These are phyloP conservation scores for Amphiprion percula DNA, from an alignment of 2,113 vertebrate genomes.

Conservation along the genomic window DNA sequence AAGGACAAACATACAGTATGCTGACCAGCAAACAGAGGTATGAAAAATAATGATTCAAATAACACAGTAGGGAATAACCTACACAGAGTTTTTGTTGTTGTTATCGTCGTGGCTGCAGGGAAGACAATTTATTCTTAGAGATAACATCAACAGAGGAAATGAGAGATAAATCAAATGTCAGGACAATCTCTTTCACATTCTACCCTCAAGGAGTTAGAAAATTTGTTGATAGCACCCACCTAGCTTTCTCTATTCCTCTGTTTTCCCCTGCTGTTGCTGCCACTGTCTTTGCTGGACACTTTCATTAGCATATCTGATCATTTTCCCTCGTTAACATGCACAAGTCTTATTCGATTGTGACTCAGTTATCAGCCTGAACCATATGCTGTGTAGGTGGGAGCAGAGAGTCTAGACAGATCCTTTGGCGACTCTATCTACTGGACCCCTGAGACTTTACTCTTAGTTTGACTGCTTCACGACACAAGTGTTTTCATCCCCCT, in stretches of 20 bases:
- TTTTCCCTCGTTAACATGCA: slow-evolving; percentile 48
- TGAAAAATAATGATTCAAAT: slow-evolving; percentile 30
- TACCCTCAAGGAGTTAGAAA: background rate
- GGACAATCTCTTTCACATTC: slow-evolving; percentile 13
- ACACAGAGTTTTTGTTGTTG: background rate
- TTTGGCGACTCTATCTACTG: slow-evolving; percentile 44
- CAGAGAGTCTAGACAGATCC: slow-evolving; percentile 42
- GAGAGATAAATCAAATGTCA: slow-evolving; percentile 42
- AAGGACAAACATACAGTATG: slow-evolving; percentile 29
- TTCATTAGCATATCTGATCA: slow-evolving; percentile 60
- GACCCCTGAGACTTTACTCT: slow-evolving; percentile 42
- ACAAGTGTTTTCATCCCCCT: slow-evolving; percentile 40
- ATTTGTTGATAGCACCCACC: slow-evolving; percentile 20
- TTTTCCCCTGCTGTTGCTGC: slow-evolving; percentile 7
- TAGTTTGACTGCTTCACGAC: slow-evolving; percentile 42
- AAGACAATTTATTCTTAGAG: slow-evolving; percentile 13
- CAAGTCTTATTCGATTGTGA: slow-evolving; percentile 24
- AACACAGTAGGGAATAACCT: slow-evolving; percentile 6
- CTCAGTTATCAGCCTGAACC: slow-evolving; percentile 56
- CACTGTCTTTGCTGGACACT: slow-evolving; percentile 13
- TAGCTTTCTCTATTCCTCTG: background rate
- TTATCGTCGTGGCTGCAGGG: background rate
- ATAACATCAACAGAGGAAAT: slow-evolving; percentile 34
- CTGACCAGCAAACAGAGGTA: slow-evolving; percentile 33
- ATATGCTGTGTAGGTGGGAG: slow-evolving; percentile 63